Conservation (phyloP, 2,888 invertebrate species). For the Carcina quercana region DNA sequence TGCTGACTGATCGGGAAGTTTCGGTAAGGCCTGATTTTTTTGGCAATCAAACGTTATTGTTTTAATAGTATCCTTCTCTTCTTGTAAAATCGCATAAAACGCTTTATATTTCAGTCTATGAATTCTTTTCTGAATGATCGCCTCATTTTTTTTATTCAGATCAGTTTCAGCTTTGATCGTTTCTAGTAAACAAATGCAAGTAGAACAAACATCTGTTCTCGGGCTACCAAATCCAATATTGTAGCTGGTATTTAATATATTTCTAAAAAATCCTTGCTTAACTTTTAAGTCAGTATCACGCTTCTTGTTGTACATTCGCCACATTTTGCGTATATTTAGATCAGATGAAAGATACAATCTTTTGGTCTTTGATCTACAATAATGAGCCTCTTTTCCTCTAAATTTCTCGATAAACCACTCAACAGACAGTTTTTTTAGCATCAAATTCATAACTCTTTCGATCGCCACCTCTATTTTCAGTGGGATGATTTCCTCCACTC, state of each 20-base stretch:
- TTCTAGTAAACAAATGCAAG: slow-evolving; percentile 5
- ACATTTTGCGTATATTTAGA: slow-evolving; percentile 10
- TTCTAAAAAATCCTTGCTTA: slow-evolving; percentile 5
- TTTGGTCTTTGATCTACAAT: slow-evolving; percentile 8
- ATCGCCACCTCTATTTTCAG: slow-evolving; percentile 11
- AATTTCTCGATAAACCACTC: background rate
- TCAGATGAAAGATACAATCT: slow-evolving; percentile 8
- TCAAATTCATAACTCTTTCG: slow-evolving; percentile 7
- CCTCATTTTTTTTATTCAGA: background rate
- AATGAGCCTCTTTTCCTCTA: slow-evolving; percentile 4
- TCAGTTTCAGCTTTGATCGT: slow-evolving; percentile 1
- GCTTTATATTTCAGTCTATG: slow-evolving; percentile 1
- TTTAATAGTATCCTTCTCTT: slow-evolving; percentile 2
- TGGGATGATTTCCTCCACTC: slow-evolving; percentile 1
- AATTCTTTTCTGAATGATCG: background rate
- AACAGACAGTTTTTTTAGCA: slow-evolving; percentile 1
- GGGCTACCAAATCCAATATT: slow-evolving; percentile 12
- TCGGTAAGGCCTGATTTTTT: slow-evolving; percentile 5
- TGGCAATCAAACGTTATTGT: slow-evolving; percentile 6
- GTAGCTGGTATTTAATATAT: slow-evolving; percentile 9
- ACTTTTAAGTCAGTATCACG: slow-evolving; percentile 6
- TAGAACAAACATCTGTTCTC: slow-evolving; percentile 2
- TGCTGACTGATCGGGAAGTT: slow-evolving; percentile 28
- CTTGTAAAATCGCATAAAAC: slow-evolving; percentile 1
- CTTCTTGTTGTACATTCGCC: slow-evolving; percentile 8